phyloP scores from a whole-genome alignment of 1,140 invertebrate species.

The Sycophaga agraensis region DNA sequence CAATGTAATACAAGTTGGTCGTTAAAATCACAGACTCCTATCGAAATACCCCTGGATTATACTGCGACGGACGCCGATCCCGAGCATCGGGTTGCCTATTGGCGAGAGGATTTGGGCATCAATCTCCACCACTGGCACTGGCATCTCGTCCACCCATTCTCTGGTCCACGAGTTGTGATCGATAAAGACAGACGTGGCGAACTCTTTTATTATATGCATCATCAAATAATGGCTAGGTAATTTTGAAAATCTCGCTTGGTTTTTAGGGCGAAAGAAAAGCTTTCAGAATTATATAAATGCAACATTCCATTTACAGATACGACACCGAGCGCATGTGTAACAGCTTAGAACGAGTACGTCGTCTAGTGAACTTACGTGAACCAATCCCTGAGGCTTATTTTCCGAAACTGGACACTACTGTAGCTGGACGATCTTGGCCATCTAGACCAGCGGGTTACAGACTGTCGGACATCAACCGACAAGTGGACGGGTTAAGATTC shows the following conservation, averaged over 20 bases:
- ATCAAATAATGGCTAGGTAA: constrained; percentile 62
- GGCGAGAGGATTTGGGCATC: constrained; percentile 62
- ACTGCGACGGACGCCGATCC: constrained; percentile 72
- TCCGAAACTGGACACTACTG: constrained; percentile 69
- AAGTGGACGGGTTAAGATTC: constrained; percentile 65
- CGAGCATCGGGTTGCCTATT: constrained; percentile 71
- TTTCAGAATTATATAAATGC: no score
- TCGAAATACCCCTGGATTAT: constrained; percentile 71
- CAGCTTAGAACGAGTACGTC: constrained; percentile 53
- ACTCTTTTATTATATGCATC: constrained; percentile 66
- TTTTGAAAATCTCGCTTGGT: background rate
- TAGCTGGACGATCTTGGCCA: constrained; percentile 66
- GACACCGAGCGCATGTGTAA: constrained; percentile 64
- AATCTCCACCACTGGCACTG: constrained; percentile 81
- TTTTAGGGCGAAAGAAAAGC: background rate
- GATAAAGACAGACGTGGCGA: constrained; percentile 64
- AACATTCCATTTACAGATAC: constrained; percentile 56
- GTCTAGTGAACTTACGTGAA: constrained; percentile 63
- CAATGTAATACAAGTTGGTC: no score
- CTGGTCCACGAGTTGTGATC: constrained; percentile 58
- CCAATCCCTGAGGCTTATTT: constrained; percentile 72
- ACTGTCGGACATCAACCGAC: constrained; percentile 67
- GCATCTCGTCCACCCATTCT: constrained; percentile 79
- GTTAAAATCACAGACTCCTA: constrained; percentile 2
- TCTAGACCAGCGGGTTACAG: constrained; percentile 62